Percentiles rank a stretch among this genome's conserved stretches.
These are phyloP conservation scores for Plebejus melissa DNA, from an alignment of 2,888 invertebrate genomes.

Conservation along the genomic window DNA sequence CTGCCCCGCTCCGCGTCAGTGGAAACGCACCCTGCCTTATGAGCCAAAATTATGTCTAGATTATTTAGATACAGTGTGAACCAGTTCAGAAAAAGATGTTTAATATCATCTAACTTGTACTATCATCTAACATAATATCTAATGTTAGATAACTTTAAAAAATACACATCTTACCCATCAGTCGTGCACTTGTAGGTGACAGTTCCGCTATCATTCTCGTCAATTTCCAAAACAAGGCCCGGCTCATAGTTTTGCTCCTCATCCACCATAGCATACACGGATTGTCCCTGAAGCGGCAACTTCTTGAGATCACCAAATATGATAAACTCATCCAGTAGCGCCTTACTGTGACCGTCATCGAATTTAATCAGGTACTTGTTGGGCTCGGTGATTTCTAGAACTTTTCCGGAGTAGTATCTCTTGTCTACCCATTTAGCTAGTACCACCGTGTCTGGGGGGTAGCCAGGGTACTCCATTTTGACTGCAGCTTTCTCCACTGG, in stretches of 20 bases:
- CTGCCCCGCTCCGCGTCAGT: no score
- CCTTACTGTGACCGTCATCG: conserved; percentile 80
- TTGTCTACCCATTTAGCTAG: conserved; percentile 85
- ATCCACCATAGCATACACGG: conserved; percentile 75
- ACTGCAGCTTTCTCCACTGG: conserved; percentile 60
- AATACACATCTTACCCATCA: conserved; percentile 56
- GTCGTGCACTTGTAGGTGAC: conserved; percentile 71
- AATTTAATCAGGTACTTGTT: conserved; percentile 82
- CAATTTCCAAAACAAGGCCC: conserved; percentile 68
- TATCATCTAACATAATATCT: no score
- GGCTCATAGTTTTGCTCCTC: conserved; percentile 77
- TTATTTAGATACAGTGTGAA: no score
- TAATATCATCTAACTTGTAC: no score
- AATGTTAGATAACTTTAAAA: no score
- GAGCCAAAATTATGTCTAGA: no score
- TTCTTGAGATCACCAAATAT: conserved; percentile 75
- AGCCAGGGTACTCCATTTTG: conserved; percentile 62
- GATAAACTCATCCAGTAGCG: conserved; percentile 80
- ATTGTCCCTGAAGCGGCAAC: conserved; percentile 75
- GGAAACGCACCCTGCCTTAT: no score
- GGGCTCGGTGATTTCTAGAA: conserved; percentile 75
- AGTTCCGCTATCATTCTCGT: conserved; percentile 66
- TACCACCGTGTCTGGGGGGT: conserved; percentile 69
- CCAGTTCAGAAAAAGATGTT: no score
- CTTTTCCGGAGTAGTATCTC: conserved; percentile 82